phyloP scores from a whole-genome alignment of 2,113 vertebrate species.

The Macaca fascicularis region T2T-MFA8v1.1 NC_088387.1:76862001-76862500 shows the following conservation, averaged over 20 bases:
- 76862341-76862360: background rate
- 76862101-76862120: background rate
- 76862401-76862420: background rate
- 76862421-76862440: background rate
- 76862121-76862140: background rate
- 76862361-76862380: background rate
- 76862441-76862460: background rate
- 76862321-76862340: background rate
- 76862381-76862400: too few species aligned
- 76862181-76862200: background rate
- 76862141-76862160: background rate
- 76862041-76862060: background rate
- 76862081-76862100: background rate
- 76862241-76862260: background rate
- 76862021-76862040: background rate
- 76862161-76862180: background rate
- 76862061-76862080: background rate
- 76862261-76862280: background rate
- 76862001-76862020: background rate
- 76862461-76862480: background rate
- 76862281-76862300: background rate
- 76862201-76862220: background rate
- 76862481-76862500: background rate
- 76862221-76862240: background rate
- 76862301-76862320: background rate